Evolutionary conservation across 2,888 invertebrate genomes (phyloP), one percentile per base, ranked within the genome.

Genomic region (Ethmia dodecea): DNA sequence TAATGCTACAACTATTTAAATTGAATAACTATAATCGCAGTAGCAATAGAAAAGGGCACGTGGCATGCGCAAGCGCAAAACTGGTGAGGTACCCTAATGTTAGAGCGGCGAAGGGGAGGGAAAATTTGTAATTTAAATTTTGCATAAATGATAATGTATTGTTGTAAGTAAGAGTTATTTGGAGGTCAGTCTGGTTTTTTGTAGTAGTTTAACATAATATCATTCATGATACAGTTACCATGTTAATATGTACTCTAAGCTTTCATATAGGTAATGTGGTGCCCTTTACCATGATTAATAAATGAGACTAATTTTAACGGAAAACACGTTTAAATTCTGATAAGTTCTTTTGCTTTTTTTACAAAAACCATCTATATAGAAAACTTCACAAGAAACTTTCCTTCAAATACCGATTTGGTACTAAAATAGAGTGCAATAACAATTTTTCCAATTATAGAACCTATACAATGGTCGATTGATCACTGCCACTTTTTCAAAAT

Each of bases 381-480:
- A 22, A 22, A 8, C 9, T 1, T 22, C 8, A n/a, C n/a, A 22
- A 31, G 29, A 22, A 33, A 25, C 11, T 24, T 13, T 18, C 28
- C 28, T 27, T 18, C 15, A 32, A 15, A 6, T 35, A 20, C 14
- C 25, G 12, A 22, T 34, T 24, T 34, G 27, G 37, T 12, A 30
- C 15, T 13, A 51, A 54, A 54, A 58, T 52, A 58, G 39, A 47
- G 43, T 52, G 48, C 47, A 13, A 13, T 14, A 28, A 47, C 44
- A 37, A 59, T 54, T 52, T 50, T 55, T 60, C 52, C 56, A 54
- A 56, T 60, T 60, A 52, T 43, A 58, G 28, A 9, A 8, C 22
- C n/a, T n/a, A 25, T 16, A 64, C 63, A 66, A 66, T 66, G 53
- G 53, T 37, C 63, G 28, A 65, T 65, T 53, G 51, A 60, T 66